Evolutionary conservation across 2,888 invertebrate genomes (phyloP).

Genomic region (Thelaira solivaga): DNA sequence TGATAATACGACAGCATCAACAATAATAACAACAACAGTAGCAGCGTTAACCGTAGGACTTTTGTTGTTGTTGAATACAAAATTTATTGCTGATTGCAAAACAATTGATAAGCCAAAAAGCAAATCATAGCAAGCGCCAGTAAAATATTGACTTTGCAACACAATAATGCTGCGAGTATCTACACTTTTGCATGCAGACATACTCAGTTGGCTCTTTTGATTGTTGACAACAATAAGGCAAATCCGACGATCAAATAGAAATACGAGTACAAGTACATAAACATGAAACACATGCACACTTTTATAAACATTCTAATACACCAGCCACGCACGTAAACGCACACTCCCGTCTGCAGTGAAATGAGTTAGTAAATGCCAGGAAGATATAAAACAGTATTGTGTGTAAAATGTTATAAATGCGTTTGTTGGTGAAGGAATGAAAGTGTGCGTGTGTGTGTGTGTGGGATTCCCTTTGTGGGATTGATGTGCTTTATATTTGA

Average conservation of each 20-base stretch:
- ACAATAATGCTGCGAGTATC: constrained; percentile 31
- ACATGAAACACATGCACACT: constrained; percentile 7
- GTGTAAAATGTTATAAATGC: constrained; percentile 17
- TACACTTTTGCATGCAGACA: neutral
- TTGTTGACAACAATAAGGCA: constrained; percentile 59
- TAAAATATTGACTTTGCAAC: constrained; percentile 58
- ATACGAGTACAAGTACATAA: neutral
- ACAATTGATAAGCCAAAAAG: constrained; percentile 64
- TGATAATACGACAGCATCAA: constrained; percentile 47
- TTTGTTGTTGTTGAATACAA: constrained; percentile 43
- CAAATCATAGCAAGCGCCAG: constrained; percentile 56
- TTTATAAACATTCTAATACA: neutral
- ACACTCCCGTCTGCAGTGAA: neutral
- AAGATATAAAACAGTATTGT: constrained; percentile 38
- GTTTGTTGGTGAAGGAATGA: neutral
- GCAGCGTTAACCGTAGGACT: constrained; percentile 7
- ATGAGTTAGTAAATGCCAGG: constrained; percentile 28
- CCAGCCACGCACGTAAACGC: neutral
- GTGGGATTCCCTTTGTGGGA: constrained; percentile 1
- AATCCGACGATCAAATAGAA: constrained; percentile 56
- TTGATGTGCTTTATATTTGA: constrained; percentile 57
- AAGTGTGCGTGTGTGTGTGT: neutral
- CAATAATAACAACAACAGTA: neutral
- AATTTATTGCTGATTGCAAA: constrained; percentile 65
- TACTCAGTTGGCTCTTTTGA: constrained; percentile 21